phyloP scores from a whole-genome alignment of 2,113 vertebrate species.

The Eleginops maclovinus region DNA sequence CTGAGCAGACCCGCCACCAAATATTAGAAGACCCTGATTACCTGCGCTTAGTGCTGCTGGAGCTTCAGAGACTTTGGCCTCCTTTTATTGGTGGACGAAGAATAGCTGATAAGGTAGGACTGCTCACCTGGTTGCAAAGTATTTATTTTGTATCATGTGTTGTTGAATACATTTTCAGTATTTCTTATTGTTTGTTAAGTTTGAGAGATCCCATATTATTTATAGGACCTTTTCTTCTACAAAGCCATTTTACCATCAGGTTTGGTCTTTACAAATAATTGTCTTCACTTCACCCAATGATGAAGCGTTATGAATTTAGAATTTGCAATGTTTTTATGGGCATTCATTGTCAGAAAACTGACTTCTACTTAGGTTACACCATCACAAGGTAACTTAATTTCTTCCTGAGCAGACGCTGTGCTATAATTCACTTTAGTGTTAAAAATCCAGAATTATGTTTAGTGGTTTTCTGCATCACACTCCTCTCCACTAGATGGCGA shows the following conservation, averaged over 20 bases:
- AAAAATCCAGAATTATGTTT: not conserved
- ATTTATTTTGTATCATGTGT: not conserved
- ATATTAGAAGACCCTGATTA: slow-evolving; percentile 57
- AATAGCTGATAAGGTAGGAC: slow-evolving; percentile 68
- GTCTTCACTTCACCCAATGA: not conserved
- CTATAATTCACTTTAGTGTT: not conserved
- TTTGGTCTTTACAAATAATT: not conserved
- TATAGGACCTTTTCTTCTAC: not conserved
- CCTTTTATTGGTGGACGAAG: slow-evolving; percentile 77
- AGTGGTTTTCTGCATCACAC: not conserved
- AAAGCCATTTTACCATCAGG: not conserved
- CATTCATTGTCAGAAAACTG: too few species aligned
- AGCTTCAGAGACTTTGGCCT: slow-evolving; percentile 77
- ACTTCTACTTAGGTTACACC: not conserved
- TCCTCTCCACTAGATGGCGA: slow-evolving; percentile 62
- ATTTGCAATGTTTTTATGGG: not conserved
- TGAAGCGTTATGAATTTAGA: not conserved
- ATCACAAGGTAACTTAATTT: not conserved
- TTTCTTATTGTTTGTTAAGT: not conserved
- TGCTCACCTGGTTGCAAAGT: not conserved
- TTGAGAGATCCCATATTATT: not conserved
- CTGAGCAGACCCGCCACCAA: slow-evolving; percentile 37
- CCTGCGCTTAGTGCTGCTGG: slow-evolving; percentile 69
- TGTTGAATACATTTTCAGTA: not conserved
- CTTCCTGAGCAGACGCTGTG: not conserved